phyloP scores from a whole-genome alignment of 1,140 invertebrate genomes.

The Trachelipus rathkii region DNA sequence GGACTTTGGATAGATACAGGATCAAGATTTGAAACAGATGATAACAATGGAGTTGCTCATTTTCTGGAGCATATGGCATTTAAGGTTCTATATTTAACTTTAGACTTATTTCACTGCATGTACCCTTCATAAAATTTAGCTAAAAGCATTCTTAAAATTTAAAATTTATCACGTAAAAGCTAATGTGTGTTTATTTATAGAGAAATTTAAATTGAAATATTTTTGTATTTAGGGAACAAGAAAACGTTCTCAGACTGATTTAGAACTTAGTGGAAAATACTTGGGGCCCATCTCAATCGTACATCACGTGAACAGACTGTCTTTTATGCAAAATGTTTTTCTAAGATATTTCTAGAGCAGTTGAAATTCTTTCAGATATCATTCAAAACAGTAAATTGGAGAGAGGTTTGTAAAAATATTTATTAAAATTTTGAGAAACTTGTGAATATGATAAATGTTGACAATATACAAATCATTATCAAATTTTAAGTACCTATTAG shows the following conservation, averaged over 20 bases:
- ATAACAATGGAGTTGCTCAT: conserved; percentile 97
- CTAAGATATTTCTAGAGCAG: conserved; percentile 84
- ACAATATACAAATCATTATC: too few species aligned
- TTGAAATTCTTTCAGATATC: conserved; percentile 97
- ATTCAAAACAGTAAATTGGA: conserved; percentile 94
- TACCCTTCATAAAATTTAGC: not conserved
- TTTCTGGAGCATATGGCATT: conserved; percentile 99
- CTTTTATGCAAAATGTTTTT: conserved; percentile 93
- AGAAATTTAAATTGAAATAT: not conserved
- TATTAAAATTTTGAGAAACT: too few species aligned
- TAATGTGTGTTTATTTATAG: not conserved
- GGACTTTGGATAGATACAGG: conserved; percentile 99
- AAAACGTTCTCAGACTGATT: conserved; percentile 88
- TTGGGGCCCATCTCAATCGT: conserved; percentile 93
- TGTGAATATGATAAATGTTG: too few species aligned
- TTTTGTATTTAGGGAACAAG: conserved; percentile 68
- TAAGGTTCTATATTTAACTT: conserved; percentile 61
- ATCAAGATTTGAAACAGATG: conserved; percentile 87
- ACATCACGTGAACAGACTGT: conserved; percentile 97
- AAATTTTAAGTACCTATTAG: too few species aligned
- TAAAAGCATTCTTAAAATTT: not conserved
- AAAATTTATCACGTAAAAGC: not conserved
- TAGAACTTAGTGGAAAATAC: conserved; percentile 97
- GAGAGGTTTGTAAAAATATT: conserved; percentile 57
- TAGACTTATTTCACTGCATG: not conserved